Evolutionary conservation across 2,113 vertebrate genomes (phyloP).

Genomic region (Penelope pileata): DNA sequence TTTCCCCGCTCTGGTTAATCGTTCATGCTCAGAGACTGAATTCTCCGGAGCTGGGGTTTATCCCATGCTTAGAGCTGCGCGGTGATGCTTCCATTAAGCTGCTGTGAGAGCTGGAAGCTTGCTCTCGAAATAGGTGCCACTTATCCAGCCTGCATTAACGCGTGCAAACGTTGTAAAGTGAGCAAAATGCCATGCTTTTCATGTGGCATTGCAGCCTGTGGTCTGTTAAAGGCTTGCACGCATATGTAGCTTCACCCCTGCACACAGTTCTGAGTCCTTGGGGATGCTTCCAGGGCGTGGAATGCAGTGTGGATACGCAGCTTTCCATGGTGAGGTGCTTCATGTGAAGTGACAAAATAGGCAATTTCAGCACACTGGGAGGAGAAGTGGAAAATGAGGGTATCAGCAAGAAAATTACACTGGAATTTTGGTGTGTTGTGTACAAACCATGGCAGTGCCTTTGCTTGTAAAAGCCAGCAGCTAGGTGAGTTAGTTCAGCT

Average conservation of each 20-base stretch:
- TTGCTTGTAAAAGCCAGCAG: background rate
- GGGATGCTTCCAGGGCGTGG: background rate
- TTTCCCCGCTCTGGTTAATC: background rate
- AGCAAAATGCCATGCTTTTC: background rate
- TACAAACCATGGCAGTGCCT: background rate
- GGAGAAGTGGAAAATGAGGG: constrained; percentile 24
- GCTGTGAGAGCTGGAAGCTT: background rate
- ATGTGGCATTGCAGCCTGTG: background rate
- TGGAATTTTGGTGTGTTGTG: background rate
- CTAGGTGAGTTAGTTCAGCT: background rate
- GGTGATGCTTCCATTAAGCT: fast-evolving
- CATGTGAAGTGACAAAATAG: background rate
- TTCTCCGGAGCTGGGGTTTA: background rate
- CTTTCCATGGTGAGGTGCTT: background rate
- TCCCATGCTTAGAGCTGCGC: background rate
- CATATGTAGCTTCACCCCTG: background rate
- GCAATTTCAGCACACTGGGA: background rate
- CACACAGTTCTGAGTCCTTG: background rate
- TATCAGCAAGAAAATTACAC: constrained; percentile 17
- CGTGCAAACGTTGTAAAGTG: background rate
- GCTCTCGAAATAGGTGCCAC: background rate
- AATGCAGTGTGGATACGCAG: background rate
- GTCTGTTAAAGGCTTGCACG: background rate
- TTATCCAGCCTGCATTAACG: background rate
- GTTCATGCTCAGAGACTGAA: background rate